Conservation (phyloP, 2,888 invertebrate species). For the Phragmatobia fuliginosa region DNA sequence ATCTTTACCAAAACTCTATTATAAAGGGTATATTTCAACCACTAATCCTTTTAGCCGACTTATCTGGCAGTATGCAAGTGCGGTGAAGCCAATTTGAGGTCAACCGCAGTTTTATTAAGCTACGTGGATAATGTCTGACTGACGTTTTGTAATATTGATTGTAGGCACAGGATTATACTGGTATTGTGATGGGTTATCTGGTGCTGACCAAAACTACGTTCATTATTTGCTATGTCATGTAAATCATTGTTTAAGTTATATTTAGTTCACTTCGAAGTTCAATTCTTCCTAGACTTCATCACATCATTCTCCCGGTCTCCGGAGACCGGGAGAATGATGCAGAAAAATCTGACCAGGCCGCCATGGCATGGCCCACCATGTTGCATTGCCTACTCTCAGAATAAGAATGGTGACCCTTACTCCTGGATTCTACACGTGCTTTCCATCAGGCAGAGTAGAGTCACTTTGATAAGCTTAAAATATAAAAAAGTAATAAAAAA, state of each 20-base stretch:
- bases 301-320: no score
- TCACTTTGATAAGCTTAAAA: no score
- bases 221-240: background rate
- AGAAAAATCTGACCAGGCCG: no score
- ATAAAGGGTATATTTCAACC: conserved; percentile 15
- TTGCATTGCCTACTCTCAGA: no score
- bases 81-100: conserved; percentile 27
- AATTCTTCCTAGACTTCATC: no score
- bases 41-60: conserved; percentile 25
- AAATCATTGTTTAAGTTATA: background rate
- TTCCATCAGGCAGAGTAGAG: no score
- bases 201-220: background rate
- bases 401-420: no score
- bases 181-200: background rate
- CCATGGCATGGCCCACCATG: no score
- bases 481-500: no score
- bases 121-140: conserved; percentile 23
- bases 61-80: conserved; percentile 41
- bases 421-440: no score
- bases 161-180: conserved; percentile 4
- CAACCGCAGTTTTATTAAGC: conserved; percentile 37
- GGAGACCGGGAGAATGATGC: no score
- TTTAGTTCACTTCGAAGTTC: no score
- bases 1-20: conserved; percentile 6
- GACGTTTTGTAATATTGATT: conserved; percentile 6